Evolutionary conservation across 2,113 vertebrate genomes (phyloP), one percentile per base, ranked within the genome.

Genomic region (Ailurus styani): DNA sequence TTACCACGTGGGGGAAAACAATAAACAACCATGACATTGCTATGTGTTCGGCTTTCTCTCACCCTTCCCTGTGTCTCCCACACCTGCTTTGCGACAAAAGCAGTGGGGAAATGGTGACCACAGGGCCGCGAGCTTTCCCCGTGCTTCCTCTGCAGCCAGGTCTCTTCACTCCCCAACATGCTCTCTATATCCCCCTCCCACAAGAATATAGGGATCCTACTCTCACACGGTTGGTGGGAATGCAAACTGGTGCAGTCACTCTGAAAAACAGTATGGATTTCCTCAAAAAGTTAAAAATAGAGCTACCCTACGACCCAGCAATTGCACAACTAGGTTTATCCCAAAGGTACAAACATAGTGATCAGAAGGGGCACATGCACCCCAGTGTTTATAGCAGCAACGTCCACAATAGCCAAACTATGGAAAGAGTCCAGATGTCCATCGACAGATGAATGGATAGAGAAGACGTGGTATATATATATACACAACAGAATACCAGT

Each of bases 1-100:
- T 96, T 96, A 77, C 92, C 78, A 83, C 87, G 27, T 0, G 11
- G 83, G 55, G 81, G 97, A 97, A 97, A 97, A 94, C 82, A 96
- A 83, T 95, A 97, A 98, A 90, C 27, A 95, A 64, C 54, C 68
- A 18, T 12, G 66, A 42, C 75, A 77, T 75, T 40, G 31, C 60
- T 91, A 52, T 55, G 97, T n/a, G 21, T 97, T 95, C 54, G 45
- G n/a, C 54, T 91, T 79, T 40, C n/a, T 50, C 68, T 78, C n/a
- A 14, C 13, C 29, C 34, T 21, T 17, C 31, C 47, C 18, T 31
- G 31, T 17, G 12, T 2, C 21, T 17, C 47, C 11, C 72, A 17
- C 18, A n/a, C 31, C 47, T 55, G 45, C 8, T 52, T 34, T 0
- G 1, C 1, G 1, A 20, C 11, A 11, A 4, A 83, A 34, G 27